phyloP scores from a whole-genome alignment of 2,888 invertebrate species.

The Calameuta idolon region DNA sequence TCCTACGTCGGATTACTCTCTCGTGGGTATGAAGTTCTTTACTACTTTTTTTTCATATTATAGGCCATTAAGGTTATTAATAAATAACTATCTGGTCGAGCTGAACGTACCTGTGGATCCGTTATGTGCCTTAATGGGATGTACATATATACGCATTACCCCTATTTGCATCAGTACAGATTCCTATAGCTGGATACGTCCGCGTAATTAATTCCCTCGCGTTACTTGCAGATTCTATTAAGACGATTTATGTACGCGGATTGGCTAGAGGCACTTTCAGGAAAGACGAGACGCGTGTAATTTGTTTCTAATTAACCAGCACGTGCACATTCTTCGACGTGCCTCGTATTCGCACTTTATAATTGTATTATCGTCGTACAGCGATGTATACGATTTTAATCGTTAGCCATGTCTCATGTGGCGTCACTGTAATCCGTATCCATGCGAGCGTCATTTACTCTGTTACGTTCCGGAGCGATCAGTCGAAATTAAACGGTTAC shows the following conservation, averaged over 20 bases:
- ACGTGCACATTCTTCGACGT: neutral
- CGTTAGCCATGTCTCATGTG: neutral
- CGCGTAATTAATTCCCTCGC: neutral
- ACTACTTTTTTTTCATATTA: neutral
- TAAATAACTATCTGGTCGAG: neutral
- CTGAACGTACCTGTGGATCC: neutral
- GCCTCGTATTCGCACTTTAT: neutral
- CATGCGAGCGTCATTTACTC: neutral
- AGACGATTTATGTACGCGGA: neutral
- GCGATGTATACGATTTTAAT: neutral
- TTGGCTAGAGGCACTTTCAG: neutral
- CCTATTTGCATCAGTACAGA: neutral
- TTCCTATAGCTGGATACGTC: neutral
- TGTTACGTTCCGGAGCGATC: neutral
- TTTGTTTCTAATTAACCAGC: neutral
- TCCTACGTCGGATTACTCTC: neutral
- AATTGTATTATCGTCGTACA: neutral
- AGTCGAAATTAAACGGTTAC: neutral
- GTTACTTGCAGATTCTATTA: neutral
- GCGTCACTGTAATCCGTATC: neutral
- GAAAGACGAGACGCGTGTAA: neutral
- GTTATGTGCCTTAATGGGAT: neutral
- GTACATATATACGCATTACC: neutral
- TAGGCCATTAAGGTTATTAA: neutral
- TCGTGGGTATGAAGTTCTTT: neutral